These are phyloP conservation scores for Helobdella robusta DNA, from an alignment of 2,888 invertebrate species.

Conservation along the genomic window DNA sequence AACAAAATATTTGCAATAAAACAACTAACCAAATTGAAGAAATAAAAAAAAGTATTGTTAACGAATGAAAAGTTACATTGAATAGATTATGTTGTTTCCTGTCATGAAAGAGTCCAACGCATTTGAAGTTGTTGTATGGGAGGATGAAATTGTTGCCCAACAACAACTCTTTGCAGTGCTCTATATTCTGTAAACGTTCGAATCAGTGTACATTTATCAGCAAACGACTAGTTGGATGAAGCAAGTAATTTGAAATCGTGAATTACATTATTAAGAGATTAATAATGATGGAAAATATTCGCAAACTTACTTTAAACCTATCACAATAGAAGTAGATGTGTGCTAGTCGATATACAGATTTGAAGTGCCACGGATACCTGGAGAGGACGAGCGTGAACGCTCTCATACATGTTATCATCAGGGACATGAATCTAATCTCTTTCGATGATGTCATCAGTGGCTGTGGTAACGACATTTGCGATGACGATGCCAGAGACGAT, in stretches of 20 bases:
- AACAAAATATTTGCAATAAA: too few species aligned
- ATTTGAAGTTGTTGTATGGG: slow-evolving; percentile 52
- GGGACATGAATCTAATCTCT: slow-evolving; percentile 33
- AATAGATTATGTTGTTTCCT: slow-evolving; percentile 77
- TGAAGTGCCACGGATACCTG: slow-evolving; percentile 81
- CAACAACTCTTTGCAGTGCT: slow-evolving; percentile 46
- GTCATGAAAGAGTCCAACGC: slow-evolving; percentile 74
- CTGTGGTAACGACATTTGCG: too few species aligned
- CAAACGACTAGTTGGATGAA: slow-evolving; percentile 4
- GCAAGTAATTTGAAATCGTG: neutral
- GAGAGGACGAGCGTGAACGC: slow-evolving; percentile 75
- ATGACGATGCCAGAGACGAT: neutral
- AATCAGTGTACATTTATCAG: slow-evolving; percentile 51
- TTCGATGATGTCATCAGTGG: neutral
- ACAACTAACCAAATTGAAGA: too few species aligned
- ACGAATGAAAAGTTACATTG: too few species aligned
- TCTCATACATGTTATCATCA: slow-evolving; percentile 62
- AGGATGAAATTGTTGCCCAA: slow-evolving; percentile 45
- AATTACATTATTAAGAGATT: neutral
- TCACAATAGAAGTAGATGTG: slow-evolving; percentile 60
- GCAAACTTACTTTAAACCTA: slow-evolving; percentile 33
- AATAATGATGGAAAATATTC: too few species aligned
- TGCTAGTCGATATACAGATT: slow-evolving; percentile 76
- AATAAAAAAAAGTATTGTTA: too few species aligned
- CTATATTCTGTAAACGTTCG: slow-evolving; percentile 50